These are phyloP conservation scores for Formica selysi DNA, from an alignment of 1,140 invertebrate species.

Conservation along the genomic window DNA sequence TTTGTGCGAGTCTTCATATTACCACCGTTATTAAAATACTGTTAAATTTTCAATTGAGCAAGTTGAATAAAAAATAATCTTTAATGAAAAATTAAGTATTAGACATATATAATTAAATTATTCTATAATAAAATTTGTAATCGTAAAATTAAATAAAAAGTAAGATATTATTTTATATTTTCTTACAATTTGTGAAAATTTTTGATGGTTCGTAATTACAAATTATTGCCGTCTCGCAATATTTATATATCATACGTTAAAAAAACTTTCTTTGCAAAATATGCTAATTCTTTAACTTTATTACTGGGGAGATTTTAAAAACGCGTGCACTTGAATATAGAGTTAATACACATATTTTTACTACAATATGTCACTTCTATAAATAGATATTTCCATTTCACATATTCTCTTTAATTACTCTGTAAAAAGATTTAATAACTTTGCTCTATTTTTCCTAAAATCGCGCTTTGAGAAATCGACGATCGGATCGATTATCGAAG, in stretches of 20 bases:
- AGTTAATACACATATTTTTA: not conserved
- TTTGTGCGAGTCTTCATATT: not conserved
- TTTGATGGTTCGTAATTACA: not conserved
- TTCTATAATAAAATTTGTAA: not conserved
- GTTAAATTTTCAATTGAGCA: not conserved
- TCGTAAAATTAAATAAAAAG: not conserved
- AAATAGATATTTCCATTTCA: not conserved
- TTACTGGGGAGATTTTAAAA: not conserved
- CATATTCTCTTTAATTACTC: too few relatives aligned
- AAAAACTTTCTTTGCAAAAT: not conserved
- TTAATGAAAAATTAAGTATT: not conserved
- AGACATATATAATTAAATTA: not conserved
- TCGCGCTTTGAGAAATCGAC: not conserved
- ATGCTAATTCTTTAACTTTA: not conserved
- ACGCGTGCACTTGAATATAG: not conserved
- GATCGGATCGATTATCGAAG: constrained; percentile 23
- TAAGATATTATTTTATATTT: not conserved
- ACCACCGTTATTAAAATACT: not conserved
- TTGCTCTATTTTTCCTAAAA: not conserved
- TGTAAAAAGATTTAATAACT: not conserved
- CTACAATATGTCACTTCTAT: not conserved
- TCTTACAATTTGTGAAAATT: not conserved
- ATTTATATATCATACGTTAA: not conserved
- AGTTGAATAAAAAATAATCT: not conserved
- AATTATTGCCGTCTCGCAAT: not conserved